These are phyloP conservation scores for Apeira syringaria DNA, from an alignment of 2,888 invertebrate species.

Conservation along the genomic window DNA sequence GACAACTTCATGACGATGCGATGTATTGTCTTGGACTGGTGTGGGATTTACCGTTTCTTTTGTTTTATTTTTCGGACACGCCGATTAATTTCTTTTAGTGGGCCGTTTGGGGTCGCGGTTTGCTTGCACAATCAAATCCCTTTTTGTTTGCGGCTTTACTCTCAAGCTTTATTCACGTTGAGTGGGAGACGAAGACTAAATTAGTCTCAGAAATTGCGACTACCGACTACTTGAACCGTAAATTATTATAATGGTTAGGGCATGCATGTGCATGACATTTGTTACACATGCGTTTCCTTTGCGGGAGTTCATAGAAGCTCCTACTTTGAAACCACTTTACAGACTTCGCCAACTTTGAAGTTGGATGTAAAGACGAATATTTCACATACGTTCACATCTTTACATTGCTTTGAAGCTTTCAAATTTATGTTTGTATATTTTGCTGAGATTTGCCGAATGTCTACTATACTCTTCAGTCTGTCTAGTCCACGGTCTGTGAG, in stretches of 20 bases:
- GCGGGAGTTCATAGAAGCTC: conserved; percentile 52
- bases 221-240: conserved; percentile 36
- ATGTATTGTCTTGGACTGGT: conserved; percentile 75
- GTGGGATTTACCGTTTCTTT: conserved; percentile 75
- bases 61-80: conserved; percentile 71
- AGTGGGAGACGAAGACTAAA: conserved; percentile 33
- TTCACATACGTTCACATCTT: conserved; percentile 8
- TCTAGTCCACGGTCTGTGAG: too few relatives aligned
- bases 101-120: conserved; percentile 51
- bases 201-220: conserved; percentile 33
- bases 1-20: conserved; percentile 74
- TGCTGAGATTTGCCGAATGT: too few relatives aligned
- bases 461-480: too few relatives aligned
- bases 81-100: conserved; percentile 72
- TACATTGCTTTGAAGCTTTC: too few relatives aligned
- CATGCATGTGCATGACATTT: conserved; percentile 51
- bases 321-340: conserved; percentile 28
- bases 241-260: conserved; percentile 42
- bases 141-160: conserved; percentile 45
- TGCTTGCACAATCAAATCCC: conserved; percentile 51
- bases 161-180: conserved; percentile 40
- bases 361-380: conserved; percentile 19
- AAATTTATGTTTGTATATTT: too few relatives aligned
- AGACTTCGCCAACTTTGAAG: conserved; percentile 22
- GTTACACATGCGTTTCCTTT: conserved; percentile 57